These are phyloP conservation scores for Drosophila miranda DNA, from an alignment of 1,140 invertebrate species.

Conservation along the genomic window DNA sequence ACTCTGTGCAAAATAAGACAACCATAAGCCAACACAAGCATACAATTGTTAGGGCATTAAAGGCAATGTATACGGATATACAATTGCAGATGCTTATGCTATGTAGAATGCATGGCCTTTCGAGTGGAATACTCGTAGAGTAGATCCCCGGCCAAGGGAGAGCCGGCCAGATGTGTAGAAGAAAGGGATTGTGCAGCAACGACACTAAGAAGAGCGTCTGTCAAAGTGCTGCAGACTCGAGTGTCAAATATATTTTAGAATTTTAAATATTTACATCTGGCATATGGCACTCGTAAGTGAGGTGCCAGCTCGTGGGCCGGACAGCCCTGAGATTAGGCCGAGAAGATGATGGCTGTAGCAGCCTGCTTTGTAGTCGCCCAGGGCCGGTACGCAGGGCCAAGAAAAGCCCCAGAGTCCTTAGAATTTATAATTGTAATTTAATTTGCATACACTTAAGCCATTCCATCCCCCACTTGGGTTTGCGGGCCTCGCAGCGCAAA, in stretches of 20 bases:
- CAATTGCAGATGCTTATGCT: constrained; percentile 2
- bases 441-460: constrained; percentile 69
- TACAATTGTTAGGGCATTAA: too few species aligned
- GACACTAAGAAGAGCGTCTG: constrained; percentile 43
- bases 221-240: constrained; percentile 36
- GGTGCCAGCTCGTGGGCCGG: constrained; percentile 14
- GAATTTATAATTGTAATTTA: constrained; percentile 77
- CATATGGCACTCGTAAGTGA: constrained; percentile 55
- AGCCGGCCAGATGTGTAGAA: not conserved
- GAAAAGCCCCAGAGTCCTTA: constrained; percentile 22
- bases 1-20: too few species aligned
- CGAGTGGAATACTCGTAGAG: constrained; percentile 14
- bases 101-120: constrained; percentile 13
- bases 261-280: constrained; percentile 70
- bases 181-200: constrained; percentile 37
- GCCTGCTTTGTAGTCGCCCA: constrained; percentile 17
- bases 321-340: constrained; percentile 44
- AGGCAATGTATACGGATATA: too few species aligned
- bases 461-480: constrained; percentile 14
- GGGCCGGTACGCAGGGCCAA: constrained; percentile 13
- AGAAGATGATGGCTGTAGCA: constrained; percentile 17
- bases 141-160: constrained; percentile 11
- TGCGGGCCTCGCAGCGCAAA: constrained; percentile 7
- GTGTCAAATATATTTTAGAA: constrained; percentile 52
- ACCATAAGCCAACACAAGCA: too few species aligned